A percentile compares a stretch with the other conserved stretches of the same genome.
Evolutionary conservation across 2,113 vertebrate genomes (phyloP).

Genomic region (Lamprologus speciosus): DNA sequence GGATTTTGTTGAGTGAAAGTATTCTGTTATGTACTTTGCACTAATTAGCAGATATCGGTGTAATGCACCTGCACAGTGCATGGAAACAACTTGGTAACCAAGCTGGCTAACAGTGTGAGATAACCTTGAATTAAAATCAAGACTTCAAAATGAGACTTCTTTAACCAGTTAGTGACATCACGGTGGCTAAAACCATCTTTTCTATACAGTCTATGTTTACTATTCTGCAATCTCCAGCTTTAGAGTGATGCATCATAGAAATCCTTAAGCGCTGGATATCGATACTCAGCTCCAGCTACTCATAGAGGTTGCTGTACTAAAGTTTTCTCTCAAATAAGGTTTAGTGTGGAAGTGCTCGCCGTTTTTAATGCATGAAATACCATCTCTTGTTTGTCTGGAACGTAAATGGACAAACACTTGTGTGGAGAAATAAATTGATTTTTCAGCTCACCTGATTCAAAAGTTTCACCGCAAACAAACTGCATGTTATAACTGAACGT

Average conservation of each 20-base stretch:
- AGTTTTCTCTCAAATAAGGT: not conserved
- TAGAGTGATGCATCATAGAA: fast-evolving
- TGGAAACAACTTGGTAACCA: not conserved
- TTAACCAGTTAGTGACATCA: fast-evolving
- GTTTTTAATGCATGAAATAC: not conserved
- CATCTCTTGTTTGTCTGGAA: not conserved
- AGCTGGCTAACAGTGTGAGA: fast-evolving
- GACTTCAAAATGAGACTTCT: not conserved
- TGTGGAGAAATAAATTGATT: not conserved
- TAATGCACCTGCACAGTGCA: not conserved
- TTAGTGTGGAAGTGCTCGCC: not conserved
- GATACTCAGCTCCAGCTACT: not conserved
- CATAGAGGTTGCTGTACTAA: not conserved
- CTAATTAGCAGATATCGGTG: not conserved
- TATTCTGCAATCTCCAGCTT: fast-evolving
- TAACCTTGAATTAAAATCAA: not conserved
- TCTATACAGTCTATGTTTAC: not conserved
- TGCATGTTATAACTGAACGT: not conserved
- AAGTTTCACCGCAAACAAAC: not conserved
- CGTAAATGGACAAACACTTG: not conserved
- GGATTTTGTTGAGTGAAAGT: not conserved
- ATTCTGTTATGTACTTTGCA: not conserved
- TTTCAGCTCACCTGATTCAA: not conserved
- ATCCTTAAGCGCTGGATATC: fast-evolving
- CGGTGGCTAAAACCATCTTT: not conserved